Evolutionary conservation across 1,140 invertebrate genomes (phyloP).

Genomic region (Caenorhabditis tropicalis): DNA sequence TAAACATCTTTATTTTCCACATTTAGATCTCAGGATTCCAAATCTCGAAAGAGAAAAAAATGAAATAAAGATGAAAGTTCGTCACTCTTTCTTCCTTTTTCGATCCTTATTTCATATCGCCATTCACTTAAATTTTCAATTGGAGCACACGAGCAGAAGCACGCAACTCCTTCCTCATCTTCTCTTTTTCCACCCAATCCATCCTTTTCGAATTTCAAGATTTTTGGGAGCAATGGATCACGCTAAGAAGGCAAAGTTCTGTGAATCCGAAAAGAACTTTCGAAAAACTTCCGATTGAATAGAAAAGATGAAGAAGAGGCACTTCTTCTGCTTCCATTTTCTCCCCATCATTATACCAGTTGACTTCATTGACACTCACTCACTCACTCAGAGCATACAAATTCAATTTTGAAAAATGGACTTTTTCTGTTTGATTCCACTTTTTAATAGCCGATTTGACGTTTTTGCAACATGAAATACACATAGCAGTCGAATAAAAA

Average conservation of each 20-base stretch:
- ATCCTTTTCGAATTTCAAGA: background rate
- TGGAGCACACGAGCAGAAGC: constrained; percentile 1
- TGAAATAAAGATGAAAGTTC: background rate
- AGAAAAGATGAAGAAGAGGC: background rate
- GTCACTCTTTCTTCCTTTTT: background rate
- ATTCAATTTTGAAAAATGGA: background rate
- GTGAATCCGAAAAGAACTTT: constrained; percentile 16
- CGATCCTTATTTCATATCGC: background rate
- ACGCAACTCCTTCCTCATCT: constrained; percentile 32
- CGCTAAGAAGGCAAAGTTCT: constrained; percentile 15
- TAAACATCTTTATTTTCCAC: constrained; percentile 16
- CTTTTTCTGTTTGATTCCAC: background rate
- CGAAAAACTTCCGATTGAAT: background rate
- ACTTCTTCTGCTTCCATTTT: background rate
- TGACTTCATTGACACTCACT: background rate
- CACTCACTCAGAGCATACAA: background rate
- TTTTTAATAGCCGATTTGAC: background rate
- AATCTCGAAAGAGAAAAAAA: background rate
- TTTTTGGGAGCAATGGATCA: background rate
- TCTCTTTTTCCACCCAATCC: constrained; percentile 9
- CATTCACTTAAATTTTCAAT: constrained; percentile 41
- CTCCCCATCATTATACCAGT: background rate
- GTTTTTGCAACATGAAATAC: background rate
- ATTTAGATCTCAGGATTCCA: background rate
- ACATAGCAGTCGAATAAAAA: background rate